Base-by-base conservation (phyloP, 2,888 invertebrate species). In the Drosophila trichaetosa region DNA sequence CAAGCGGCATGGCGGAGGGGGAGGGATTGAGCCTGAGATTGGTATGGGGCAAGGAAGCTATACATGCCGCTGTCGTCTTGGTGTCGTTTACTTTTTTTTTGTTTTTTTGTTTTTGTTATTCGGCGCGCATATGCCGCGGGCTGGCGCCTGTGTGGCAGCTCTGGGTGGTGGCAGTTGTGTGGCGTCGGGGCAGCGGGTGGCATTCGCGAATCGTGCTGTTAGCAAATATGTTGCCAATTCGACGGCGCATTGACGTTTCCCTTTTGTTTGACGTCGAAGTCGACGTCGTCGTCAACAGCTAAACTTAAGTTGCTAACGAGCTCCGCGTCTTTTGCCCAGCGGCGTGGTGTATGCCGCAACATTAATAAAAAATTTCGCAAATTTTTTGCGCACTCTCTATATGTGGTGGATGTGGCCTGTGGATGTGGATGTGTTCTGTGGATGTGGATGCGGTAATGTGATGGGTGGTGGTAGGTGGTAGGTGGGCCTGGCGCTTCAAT, bases 181-280 rank as follows among this genome's bases (percentile, higher is more conserved):
- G 51, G 29, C 27, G 53, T 29, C 27, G 46, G 24, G 46, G 60
- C 38, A n/a, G 51, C 54, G 72, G 51, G 27, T 42, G 58, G 64
- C 54, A 64, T 73, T 73, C 29, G 58, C 54, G 78, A 73, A 79
- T 60, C 64, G 78, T 82, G 81, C 83, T 89, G 89, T 90, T 91
- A 82, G 89, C 87, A 91, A 92, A 92, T 88, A 92, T 92, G 91
- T 91, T 92, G 92, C 92, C 91, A 91, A 92, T 91, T 88, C 79
- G 76, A 80, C 79, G 77, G 76, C 75, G 77, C 76, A 84, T 77
- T 85, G 85, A 89, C 89, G 90, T 91, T 87, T 89, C 83, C 81
- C 90, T 85, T 88, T 83, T 90, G 77, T 70, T 76, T 63, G 71
- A 49, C 65, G 57, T 60, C 63, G 53, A 53, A 57, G 56, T 65